A percentile compares a stretch with the other conserved stretches of the same genome.
These are phyloP conservation scores for Scomber scombrus DNA, from an alignment of 2,113 vertebrate genomes.

Conservation along the genomic window DNA sequence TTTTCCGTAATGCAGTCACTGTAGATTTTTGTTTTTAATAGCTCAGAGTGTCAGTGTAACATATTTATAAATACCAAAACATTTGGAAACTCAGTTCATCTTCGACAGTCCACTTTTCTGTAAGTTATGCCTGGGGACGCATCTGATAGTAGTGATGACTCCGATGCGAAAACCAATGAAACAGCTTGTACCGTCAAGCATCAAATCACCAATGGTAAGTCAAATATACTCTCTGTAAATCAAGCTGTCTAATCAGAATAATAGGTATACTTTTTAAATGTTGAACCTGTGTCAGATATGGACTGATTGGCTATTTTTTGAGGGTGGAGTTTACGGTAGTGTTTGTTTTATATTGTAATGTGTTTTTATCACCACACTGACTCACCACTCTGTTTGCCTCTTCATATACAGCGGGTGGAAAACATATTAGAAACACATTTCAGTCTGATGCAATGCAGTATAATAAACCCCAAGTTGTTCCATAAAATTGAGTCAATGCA, in stretches of 20 bases:
- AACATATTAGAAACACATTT: too few relatives aligned
- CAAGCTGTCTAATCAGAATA: background rate
- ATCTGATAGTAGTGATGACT: slow-evolving; percentile 85
- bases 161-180: slow-evolving; percentile 78
- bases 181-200: slow-evolving; percentile 85
- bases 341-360: too few relatives aligned
- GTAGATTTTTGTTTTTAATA: slow-evolving; percentile 18
- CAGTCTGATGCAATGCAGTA: background rate
- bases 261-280: background rate
- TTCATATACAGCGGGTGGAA: too few relatives aligned
- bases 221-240: background rate
- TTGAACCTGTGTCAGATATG: background rate
- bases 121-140: slow-evolving; percentile 83
- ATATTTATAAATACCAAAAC: slow-evolving; percentile 2
- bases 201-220: slow-evolving; percentile 87
- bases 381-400: too few relatives aligned
- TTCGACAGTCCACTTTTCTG: slow-evolving; percentile 17
- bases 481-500: background rate
- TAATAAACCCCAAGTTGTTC: background rate
- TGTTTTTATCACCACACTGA: too few relatives aligned
- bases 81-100: background rate
- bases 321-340: too few relatives aligned
- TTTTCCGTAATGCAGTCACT: slow-evolving; percentile 14
- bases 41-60: background rate
- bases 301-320: background rate